These are phyloP conservation scores for Drosophila fuyamai DNA, from an alignment of 1,140 invertebrate species.

Conservation along the genomic window DNA sequence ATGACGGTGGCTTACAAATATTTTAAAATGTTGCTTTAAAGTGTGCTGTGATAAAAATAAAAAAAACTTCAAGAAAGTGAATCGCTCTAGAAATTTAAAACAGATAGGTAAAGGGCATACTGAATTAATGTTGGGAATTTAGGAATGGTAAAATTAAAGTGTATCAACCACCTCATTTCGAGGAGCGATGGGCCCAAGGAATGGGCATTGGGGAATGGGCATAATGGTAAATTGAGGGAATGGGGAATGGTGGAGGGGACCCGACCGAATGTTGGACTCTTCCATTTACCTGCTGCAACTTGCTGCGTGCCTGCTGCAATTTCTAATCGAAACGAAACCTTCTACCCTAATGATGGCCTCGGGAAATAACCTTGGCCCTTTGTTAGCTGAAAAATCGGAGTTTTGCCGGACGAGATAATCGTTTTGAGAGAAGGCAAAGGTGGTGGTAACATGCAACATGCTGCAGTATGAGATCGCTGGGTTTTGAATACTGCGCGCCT, in stretches of 20 bases:
- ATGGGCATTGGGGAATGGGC: conserved; percentile 32
- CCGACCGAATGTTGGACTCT: conserved; percentile 8
- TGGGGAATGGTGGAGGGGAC: not conserved
- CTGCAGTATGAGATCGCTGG: conserved; percentile 16
- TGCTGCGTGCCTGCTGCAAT: conserved; percentile 78
- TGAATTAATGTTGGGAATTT: too few species aligned
- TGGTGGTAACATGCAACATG: conserved; percentile 64
- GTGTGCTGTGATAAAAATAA: too few species aligned
- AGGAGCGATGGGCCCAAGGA: conserved; percentile 31
- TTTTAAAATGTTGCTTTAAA: too few species aligned
- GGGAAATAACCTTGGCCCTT: conserved; percentile 58
- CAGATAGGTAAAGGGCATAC: too few species aligned
- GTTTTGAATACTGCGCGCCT: conserved; percentile 53
- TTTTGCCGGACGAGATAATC: conserved; percentile 39
- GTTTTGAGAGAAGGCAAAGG: conserved; percentile 15
- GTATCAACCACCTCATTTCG: conserved; percentile 6
- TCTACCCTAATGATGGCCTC: conserved; percentile 76
- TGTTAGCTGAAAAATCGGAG: conserved; percentile 79
- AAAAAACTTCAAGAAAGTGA: too few species aligned
- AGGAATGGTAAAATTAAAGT: not conserved
- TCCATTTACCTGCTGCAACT: conserved; percentile 61
- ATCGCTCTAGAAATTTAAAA: too few species aligned
- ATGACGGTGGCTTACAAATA: too few species aligned
- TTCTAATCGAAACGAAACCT: conserved; percentile 84
- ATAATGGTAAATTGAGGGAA: conserved; percentile 9